These are phyloP conservation scores for Fringilla coelebs DNA, from an alignment of 2,797 vertebrate genomes.

Conservation along the genomic window DNA sequence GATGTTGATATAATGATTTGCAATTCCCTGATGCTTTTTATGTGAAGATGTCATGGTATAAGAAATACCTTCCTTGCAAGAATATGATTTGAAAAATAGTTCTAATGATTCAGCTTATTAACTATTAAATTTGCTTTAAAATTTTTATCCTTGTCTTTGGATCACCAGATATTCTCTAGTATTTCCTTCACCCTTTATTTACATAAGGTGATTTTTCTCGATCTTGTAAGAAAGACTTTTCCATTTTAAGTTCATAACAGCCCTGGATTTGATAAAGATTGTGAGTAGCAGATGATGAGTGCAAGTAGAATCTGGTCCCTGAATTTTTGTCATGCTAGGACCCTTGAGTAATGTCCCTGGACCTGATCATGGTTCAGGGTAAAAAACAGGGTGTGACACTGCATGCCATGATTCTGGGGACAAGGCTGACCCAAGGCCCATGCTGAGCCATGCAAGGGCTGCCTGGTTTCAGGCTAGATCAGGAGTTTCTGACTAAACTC, in stretches of 20 bases:
- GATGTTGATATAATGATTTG: not conserved
- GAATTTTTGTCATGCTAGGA: not conserved
- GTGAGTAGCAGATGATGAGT: not conserved
- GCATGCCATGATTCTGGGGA: not conserved
- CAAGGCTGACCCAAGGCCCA: not conserved
- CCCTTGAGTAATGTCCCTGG: not conserved
- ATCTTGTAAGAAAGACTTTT: not conserved
- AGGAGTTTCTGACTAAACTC: not conserved
- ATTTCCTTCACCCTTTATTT: not conserved
- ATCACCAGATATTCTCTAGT: not conserved
- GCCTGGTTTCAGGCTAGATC: not conserved
- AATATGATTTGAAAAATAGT: not conserved
- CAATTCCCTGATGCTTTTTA: not conserved
- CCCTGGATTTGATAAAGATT: not conserved
- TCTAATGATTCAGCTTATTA: not conserved
- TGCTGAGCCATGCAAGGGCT: not conserved
- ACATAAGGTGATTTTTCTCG: not conserved
- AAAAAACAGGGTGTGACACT: not conserved
- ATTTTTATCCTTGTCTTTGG: not conserved
- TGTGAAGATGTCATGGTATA: not conserved
- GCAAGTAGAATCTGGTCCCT: not conserved
- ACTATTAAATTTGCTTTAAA: not conserved
- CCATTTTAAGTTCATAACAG: not conserved
- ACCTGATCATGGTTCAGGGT: not conserved
- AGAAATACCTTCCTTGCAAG: not conserved